A percentile compares a stretch with the other conserved stretches of the same genome.
Evolutionary conservation across 2,888 invertebrate genomes (phyloP).

Genomic region (Allygus modestus): DNA sequence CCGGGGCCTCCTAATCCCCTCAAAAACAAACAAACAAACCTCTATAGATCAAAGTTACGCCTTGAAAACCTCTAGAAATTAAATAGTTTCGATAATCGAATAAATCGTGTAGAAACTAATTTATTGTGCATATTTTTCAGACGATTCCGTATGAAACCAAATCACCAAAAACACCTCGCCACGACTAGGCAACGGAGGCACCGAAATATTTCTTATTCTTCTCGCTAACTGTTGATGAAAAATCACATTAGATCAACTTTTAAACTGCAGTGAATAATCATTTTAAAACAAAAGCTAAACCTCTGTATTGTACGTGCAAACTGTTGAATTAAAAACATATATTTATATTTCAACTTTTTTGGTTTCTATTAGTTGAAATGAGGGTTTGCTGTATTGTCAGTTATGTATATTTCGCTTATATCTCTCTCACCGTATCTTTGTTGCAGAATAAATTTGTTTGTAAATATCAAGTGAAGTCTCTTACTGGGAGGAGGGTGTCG

Average conservation of each 20-base stretch:
- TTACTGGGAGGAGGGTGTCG: no score
- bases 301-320: constrained; percentile 2
- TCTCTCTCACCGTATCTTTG: constrained; percentile 2
- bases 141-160: constrained; percentile 66
- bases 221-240: constrained; percentile 40
- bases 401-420: constrained; percentile 21
- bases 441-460: neutral
- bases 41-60: no score
- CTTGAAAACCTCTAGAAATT: no score
- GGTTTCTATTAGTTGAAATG: neutral
- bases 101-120: no score
- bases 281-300: constrained; percentile 15
- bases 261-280: constrained; percentile 8
- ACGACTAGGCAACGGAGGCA: constrained; percentile 18
- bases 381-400: neutral
- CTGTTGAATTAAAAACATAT: neutral
- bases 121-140: constrained; percentile 48
- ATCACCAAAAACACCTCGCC: constrained; percentile 28
- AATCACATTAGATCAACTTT: constrained; percentile 10
- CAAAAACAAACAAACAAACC: no score
- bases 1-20: no score
- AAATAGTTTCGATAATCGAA: no score
- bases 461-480: no score
- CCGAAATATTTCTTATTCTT: constrained; percentile 21
- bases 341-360: neutral